Evolutionary conservation across 2,113 vertebrate genomes (phyloP), one percentile per base, ranked within the genome.

Genomic region (Anser cygnoides): DNA sequence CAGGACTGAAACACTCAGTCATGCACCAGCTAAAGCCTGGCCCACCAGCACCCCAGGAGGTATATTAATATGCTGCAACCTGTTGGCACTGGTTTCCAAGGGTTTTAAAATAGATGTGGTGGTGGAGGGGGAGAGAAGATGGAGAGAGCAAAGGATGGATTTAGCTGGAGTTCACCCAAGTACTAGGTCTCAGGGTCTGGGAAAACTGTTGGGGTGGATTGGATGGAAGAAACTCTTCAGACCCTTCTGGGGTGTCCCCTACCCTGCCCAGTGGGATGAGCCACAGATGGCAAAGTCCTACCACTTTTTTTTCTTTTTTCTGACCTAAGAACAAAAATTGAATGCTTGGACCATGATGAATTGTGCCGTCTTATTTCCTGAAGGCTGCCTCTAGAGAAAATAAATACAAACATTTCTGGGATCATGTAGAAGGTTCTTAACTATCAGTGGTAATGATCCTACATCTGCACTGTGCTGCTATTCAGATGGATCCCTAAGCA

Each of bases 1-100:
- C 78, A 91, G 85, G 77, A 77, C 82, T 57, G 78, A 82, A 89
- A 52, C n/a, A 49, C 43, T 89, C 67, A 92, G 92, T 96, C 93
- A 66, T 54, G 83, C 90, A 70, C 92, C 87, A 84, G 54, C 81
- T 79, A 72, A 93, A 95, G 57, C 59, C 11, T 43, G 43, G 83
- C 67, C 55, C 70, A 39, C 17, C 28, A 79, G 41, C 62, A 87
- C 57, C 59, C 74, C 70, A 35, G 81, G 84, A 93, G 81, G 73
- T 57, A 9, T 26, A 87, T 71, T 89, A 87, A 73, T 63, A 4
- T 80, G n/a, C 71, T 84, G 25, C 10, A 35, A 93, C 96, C 87
- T 95, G 91, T 84, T 94, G 84, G 65, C 72, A 58, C 78, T 33
- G 80, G 82, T 68, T 94, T 79, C 75, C 55, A 63, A 26, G 59